Evolutionary conservation across 1,140 invertebrate species (phyloP), one percentile per base, ranked within the genome.

Genomic region (Drosophila oshimai): DNA sequence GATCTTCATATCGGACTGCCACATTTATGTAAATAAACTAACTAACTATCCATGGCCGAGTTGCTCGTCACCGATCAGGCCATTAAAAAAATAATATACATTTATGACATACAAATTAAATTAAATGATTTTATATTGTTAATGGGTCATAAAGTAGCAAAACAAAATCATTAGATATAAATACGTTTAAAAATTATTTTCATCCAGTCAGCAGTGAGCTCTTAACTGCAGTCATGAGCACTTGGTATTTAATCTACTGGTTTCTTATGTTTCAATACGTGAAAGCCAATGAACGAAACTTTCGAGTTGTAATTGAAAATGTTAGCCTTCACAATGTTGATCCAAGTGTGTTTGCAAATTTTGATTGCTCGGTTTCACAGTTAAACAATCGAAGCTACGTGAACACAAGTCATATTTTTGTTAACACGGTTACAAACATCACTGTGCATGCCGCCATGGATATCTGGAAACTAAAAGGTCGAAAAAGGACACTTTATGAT

Each of bases 321-420:
- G 18, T 86, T 3, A 53, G 17, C 7, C 12, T 50, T 5, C 62
- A 29, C 2, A n/a, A 49, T 13, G 51, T 42, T 10, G 58, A 51
- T 13, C 54, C 54, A 4, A 60, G 74, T 2, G 10, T 83, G n/a
- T 39, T 84, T 3, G 53, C 54, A 3, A 28, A 37, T 0, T 39
- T 83, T 0, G 57, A 61, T 17, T 46, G 13, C 20, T 6, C 45
- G 6, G 0, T 58, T 5, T 24, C 13, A 6, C 73, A 83, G 17
- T 2, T 44, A 0, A 33, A 84, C 5, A 81, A 83, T 51, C 78
- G 69, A 3, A 83, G 61, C 17, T 69, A 46, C 22, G 4, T 74
- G 7, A 57, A 53, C 3, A 4, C 44, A 26, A 26, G 5, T 45
- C 17, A 60, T 26, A 64, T 31, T 51, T n/a, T 83, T 0, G 68